Evolutionary conservation across 2,797 vertebrate genomes (phyloP).

Genomic region (Oceanodroma leucorhoa): DNA sequence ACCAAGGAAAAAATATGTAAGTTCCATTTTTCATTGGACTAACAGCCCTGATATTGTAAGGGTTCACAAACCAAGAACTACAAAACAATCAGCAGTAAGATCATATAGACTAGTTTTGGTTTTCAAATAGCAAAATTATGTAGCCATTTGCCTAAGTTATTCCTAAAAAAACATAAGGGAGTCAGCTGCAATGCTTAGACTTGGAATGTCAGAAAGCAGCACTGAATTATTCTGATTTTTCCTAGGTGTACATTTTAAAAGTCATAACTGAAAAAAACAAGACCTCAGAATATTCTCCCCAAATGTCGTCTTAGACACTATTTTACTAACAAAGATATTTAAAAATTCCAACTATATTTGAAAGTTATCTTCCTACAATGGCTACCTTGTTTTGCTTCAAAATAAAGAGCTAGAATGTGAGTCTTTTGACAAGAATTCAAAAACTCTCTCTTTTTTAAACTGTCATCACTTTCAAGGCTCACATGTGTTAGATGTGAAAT

Average conservation of each 20-base stretch:
- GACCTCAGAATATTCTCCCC: neutral
- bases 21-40: neutral
- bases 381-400: neutral
- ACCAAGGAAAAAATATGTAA: neutral
- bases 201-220: neutral
- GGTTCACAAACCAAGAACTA: neutral
- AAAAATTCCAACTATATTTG: neutral
- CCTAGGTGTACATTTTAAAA: neutral
- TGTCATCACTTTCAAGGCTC: neutral
- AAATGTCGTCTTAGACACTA: neutral
- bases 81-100: neutral
- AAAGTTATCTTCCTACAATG: neutral
- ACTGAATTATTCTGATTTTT: neutral
- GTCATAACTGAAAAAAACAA: neutral
- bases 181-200: neutral
- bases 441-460: neutral
- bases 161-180: neutral
- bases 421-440: neutral
- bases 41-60: neutral
- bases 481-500: neutral
- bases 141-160: neutral
- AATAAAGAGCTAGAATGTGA: neutral
- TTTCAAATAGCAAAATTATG: neutral
- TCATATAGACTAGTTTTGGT: neutral
- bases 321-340: neutral